These are phyloP conservation scores for Thereva nobilitata DNA, from an alignment of 2,888 invertebrate genomes.

Conservation along the genomic window DNA sequence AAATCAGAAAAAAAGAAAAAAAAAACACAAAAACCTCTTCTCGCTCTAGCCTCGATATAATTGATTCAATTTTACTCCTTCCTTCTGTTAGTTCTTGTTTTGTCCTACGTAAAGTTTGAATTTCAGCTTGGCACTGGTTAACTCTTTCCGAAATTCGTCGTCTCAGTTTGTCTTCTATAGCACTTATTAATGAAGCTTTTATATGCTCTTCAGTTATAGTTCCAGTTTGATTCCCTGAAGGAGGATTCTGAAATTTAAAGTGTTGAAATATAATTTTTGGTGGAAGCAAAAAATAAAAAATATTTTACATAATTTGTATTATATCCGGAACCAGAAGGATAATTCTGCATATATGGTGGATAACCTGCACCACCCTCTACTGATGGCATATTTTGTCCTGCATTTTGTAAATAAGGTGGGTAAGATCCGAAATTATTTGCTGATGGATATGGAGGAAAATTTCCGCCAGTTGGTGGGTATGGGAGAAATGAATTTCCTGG, in stretches of 20 bases:
- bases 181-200: slow-evolving; percentile 88
- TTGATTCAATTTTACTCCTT: slow-evolving; percentile 77
- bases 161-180: slow-evolving; percentile 92
- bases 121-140: slow-evolving; percentile 87
- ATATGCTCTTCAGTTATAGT: slow-evolving; percentile 97
- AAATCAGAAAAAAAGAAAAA: slow-evolving; percentile 5
- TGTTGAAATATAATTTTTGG: neutral
- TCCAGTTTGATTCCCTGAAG: slow-evolving; percentile 64
- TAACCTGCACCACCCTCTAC: slow-evolving; percentile 56
- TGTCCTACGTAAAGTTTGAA: slow-evolving; percentile 84
- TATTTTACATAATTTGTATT: slow-evolving; percentile 29
- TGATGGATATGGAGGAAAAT: slow-evolving; percentile 57
- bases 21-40: slow-evolving; percentile 63
- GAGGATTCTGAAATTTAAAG: slow-evolving; percentile 48
- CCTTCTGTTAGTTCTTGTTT: slow-evolving; percentile 86
- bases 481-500: slow-evolving; percentile 55
- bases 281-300: neutral
- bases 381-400: slow-evolving; percentile 50
- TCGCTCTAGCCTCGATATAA: slow-evolving; percentile 74
- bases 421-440: slow-evolving; percentile 55
- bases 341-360: slow-evolving; percentile 59
- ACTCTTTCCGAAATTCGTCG: slow-evolving; percentile 86
- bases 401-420: slow-evolving; percentile 52
- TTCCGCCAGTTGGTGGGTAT: slow-evolving; percentile 62
- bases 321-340: slow-evolving; percentile 50